phyloP scores from a whole-genome alignment of 1,140 invertebrate species.

The Bombyx mandarina region DNA sequence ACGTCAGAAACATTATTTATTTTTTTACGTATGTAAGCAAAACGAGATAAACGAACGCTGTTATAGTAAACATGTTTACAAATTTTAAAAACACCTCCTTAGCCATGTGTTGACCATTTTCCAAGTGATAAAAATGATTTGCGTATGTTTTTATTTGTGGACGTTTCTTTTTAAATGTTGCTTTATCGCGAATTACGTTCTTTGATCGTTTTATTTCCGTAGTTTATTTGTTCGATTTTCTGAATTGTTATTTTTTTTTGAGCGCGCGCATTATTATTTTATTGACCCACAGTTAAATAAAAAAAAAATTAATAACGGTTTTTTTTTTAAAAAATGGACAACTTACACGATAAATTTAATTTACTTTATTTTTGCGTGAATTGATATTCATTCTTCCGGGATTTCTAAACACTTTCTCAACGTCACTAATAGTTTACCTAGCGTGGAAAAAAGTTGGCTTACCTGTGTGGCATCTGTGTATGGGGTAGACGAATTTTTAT shows the following conservation, averaged over 20 bases:
- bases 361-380: not conserved
- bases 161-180: not conserved
- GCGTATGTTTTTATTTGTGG: not conserved
- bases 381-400: not conserved
- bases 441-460: slow-evolving; percentile 47
- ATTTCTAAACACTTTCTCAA: not conserved
- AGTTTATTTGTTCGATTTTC: not conserved
- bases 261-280: no score
- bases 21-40: no score
- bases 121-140: slow-evolving; percentile 13
- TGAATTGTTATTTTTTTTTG: not conserved
- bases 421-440: slow-evolving; percentile 4
- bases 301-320: not conserved
- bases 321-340: not conserved
- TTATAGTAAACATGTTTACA: slow-evolving; percentile 31
- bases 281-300: no score
- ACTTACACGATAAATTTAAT: not conserved
- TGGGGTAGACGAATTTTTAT: slow-evolving; percentile 91
- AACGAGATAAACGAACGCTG: not conserved
- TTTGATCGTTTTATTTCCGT: not conserved
- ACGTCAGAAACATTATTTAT: no score
- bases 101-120: slow-evolving; percentile 16
- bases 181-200: not conserved
- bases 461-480: slow-evolving; percentile 97
- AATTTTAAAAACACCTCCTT: slow-evolving; percentile 17